Base-by-base conservation (phyloP, 2,888 invertebrate species). In the Lepidocyrtoides sp. region DNA sequence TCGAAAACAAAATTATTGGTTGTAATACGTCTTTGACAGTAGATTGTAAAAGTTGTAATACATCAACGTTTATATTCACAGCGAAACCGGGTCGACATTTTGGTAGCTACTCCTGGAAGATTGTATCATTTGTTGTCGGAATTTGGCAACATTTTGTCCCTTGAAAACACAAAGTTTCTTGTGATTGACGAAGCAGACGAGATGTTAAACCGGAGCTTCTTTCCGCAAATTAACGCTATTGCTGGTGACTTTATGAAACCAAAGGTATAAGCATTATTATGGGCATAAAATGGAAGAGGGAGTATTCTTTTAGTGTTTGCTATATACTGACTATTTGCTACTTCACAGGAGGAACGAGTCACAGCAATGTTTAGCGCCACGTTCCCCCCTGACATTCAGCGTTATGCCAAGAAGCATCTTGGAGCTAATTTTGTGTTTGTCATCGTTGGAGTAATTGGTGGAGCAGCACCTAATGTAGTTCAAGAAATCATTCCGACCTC, bases 141-240 rank as follows among this genome's bases (percentile, higher is more conserved):
- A 0, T 85, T 57, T 20, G 20, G 20, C 8, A 2, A 72, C 1
- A 12, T 81, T 1, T 17, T 85, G 7, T 29, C 32, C 0, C n/a
- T 90, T 1, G 10, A 44, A 0, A 0, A 51, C 0, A 29, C 54
- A 0, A 36, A 85, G n/a, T 85, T 29, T 29, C 26, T 90, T 8
- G 81, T 90, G 3, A 41, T 90, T 69, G 90, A 90, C 17, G 85
- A 90, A 32, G 90, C 90, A 0, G 90, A 90, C 20, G 90, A 90
- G 26, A 79, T 90, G 85, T 85, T 90, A 12, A 41, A 85, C 26
- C 7, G 66, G 12, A 85, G 63, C 10, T 90, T 90, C 44, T 90
- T 79, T 20, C 85, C 60, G 0, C 23, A 84, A 12, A 89, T 83
- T 26, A 77, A 44, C 1, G 26, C 0, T 1, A 84, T 89, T 26